Conservation (phyloP, 2,888 invertebrate species). For the Mantis religiosa region DNA sequence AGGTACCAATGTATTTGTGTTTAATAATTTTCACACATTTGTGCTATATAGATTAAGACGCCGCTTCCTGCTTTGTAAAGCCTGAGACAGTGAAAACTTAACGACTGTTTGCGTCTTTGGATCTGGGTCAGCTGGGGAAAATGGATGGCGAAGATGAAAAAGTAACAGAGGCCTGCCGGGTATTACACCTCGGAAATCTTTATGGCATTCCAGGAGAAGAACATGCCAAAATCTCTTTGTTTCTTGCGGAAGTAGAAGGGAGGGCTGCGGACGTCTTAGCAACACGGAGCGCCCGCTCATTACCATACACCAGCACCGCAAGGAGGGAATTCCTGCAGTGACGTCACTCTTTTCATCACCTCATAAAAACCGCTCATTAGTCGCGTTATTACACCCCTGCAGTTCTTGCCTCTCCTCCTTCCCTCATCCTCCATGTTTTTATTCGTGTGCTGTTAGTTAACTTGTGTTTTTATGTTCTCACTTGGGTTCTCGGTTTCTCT, state of each 20-base stretch:
- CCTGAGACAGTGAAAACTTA: background rate
- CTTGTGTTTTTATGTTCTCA: background rate
- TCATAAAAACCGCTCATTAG: slow-evolving; percentile 28
- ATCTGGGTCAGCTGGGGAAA: background rate
- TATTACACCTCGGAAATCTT: background rate
- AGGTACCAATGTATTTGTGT: no score
- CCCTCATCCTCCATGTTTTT: background rate
- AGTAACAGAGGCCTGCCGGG: background rate
- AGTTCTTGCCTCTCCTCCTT: background rate
- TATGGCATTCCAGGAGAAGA: background rate
- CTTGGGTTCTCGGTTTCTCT: background rate
- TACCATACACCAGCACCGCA: slow-evolving; percentile 12
- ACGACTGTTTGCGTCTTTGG: background rate
- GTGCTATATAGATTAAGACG: no score
- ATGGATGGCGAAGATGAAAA: background rate
- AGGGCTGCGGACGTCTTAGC: background rate
- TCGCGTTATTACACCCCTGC: slow-evolving; percentile 20
- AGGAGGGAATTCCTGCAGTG: slow-evolving; percentile 1
- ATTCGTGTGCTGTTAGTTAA: background rate
- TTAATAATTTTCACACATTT: no score
- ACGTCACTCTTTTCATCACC: slow-evolving; percentile 27
- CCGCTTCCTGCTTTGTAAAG: no score
- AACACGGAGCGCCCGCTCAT: slow-evolving; percentile 15
- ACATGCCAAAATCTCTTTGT: background rate
- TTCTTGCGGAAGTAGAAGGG: background rate